Evolutionary conservation across 2,888 invertebrate genomes (phyloP).

Genomic region (Seira sanloemensis): DNA sequence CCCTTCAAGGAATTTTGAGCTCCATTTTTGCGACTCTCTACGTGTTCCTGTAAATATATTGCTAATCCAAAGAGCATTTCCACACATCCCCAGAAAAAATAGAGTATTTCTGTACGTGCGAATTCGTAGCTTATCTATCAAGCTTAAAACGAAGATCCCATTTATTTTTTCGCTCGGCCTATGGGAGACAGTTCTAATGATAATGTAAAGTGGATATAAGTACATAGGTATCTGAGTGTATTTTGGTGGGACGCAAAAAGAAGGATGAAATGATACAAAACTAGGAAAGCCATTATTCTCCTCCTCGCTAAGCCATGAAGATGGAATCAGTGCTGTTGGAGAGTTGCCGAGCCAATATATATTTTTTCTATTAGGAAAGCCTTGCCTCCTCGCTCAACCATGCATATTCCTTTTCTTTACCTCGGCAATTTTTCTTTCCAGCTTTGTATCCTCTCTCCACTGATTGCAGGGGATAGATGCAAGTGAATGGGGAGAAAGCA

Average conservation of each 20-base stretch:
- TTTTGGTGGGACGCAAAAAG: neutral
- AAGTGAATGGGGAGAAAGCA: neutral
- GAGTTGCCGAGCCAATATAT: conserved; percentile 33
- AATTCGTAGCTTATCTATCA: neutral
- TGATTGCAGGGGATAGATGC: neutral
- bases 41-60: too few species aligned
- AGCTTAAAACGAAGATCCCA: neutral
- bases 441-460: neutral
- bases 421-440: conserved; percentile 4
- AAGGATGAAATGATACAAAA: conserved; percentile 18
- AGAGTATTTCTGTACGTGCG: too few species aligned
- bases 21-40: too few species aligned
- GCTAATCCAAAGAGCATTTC: too few species aligned
- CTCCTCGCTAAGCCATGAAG: conserved; percentile 23
- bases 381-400: neutral
- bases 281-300: conserved; percentile 20
- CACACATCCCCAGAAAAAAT: too few species aligned
- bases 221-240: too few species aligned
- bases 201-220: neutral
- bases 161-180: neutral
- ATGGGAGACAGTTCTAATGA: conserved; percentile 1
- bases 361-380: neutral
- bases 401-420: neutral
- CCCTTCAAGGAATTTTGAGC: too few species aligned
- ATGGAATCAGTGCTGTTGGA: conserved; percentile 53